Evolutionary conservation across 1,140 invertebrate genomes (phyloP), one percentile per base, ranked within the genome.

Genomic region (Drosophila eugracilis): DNA sequence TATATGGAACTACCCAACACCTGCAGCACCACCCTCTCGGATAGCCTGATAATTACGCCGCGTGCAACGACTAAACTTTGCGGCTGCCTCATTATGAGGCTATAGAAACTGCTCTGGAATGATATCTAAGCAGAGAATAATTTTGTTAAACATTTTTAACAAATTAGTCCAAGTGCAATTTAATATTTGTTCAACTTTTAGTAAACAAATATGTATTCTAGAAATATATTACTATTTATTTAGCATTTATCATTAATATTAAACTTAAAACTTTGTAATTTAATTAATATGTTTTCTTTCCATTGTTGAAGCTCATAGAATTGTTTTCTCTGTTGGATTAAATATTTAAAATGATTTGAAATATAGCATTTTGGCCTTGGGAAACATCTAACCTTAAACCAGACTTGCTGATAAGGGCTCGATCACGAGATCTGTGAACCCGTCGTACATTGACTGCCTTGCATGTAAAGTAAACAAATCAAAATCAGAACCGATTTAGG

Each of bases 41-140:
- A 32, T 15, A 19, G 30, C 9, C 49, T 47, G 28, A 22, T 54
- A 57, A 49, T 39, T 41, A n/a, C n/a, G n/a, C n/a, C n/a, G n/a
- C n/a, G n/a, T n/a, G 34, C 45, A 39, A 36, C 53, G 12, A 26
- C 37, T 45, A 36, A 37, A n/a, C 37, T 34, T 49, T 58, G 53
- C 34, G 32, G 53, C 30, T 39, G 54, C 48, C 37, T 83, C 65
- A 79, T 84, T 85, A 79, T 10, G 52, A 22, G 5, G 30, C 79
- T 79, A 79, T 73, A 52, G 37, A 62, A 28, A 21, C 19, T 10
- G 54, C 10, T 10, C 17, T 3, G 9, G 17, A 1, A 5, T 17
- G 54, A 36, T 10, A 17, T 32, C 0, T 28, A 39, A 17, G 10
- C 26, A 26, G 7, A 7, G 7, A 21, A 60, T 19, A 21, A 19